Conservation (phyloP, 2,888 invertebrate species). For the Drosophila parthenogenetica region DNA sequence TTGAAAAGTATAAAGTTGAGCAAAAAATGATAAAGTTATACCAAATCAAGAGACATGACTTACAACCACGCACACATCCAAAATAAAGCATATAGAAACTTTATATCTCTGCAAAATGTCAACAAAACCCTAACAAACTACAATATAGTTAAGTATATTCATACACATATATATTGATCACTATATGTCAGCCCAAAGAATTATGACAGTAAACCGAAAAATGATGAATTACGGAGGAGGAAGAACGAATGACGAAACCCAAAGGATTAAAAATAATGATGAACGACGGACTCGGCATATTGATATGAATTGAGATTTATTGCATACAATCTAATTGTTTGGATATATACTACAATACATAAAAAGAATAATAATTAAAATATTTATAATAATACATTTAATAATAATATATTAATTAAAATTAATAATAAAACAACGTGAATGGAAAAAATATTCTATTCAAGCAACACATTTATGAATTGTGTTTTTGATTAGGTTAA, state of each 20-base stretch:
- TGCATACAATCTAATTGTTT: constrained; percentile 79
- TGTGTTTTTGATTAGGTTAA: too few relatives aligned
- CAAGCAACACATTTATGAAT: too few relatives aligned
- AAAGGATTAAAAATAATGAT: neutral
- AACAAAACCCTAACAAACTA: constrained; percentile 9
- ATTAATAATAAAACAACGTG: constrained; percentile 71
- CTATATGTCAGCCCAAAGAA: neutral
- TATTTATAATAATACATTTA: constrained; percentile 42
- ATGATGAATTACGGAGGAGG: neutral
- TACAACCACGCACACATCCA: constrained; percentile 75
- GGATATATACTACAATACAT: constrained; percentile 70
- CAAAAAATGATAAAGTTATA: constrained; percentile 11
- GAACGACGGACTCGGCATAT: constrained; percentile 44
- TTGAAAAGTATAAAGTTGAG: constrained; percentile 16
- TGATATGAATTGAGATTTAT: constrained; percentile 62
- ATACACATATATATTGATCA: constrained; percentile 10
- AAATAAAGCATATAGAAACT: constrained; percentile 42
- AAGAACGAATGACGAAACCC: too few relatives aligned
- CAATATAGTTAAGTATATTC: constrained; percentile 2
- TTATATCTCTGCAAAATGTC: constrained; percentile 22
- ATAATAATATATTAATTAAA: constrained; percentile 66
- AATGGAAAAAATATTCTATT: constrained; percentile 44
- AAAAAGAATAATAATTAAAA: constrained; percentile 51
- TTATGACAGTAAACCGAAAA: constrained; percentile 4
- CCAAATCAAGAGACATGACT: constrained; percentile 77